Percentiles rank a stretch among this genome's conserved stretches.
These are phyloP conservation scores for Neodontobutis hainanensis DNA, from an alignment of 2,113 vertebrate genomes.

Conservation along the genomic window DNA sequence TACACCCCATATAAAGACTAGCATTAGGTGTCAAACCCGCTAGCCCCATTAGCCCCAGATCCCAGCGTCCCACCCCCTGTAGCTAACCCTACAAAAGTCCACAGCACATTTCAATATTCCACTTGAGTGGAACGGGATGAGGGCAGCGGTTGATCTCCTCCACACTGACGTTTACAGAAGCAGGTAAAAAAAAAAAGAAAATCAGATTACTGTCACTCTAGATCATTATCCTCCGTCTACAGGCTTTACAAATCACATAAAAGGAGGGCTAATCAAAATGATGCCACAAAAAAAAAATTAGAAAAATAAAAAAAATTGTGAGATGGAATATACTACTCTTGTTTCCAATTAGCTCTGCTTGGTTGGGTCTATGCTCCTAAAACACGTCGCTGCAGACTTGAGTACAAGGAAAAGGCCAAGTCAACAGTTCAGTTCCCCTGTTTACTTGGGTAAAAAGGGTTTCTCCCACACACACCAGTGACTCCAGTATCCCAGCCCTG, in stretches of 20 bases:
- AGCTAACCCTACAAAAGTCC: conserved; percentile 58
- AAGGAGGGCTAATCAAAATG: conserved; percentile 58
- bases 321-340: conserved; percentile 43
- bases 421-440: conserved; percentile 40
- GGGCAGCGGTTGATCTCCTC: conserved; percentile 39
- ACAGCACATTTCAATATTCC: conserved; percentile 49
- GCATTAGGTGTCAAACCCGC: conserved; percentile 33
- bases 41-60: conserved; percentile 25
- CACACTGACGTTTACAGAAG: conserved; percentile 51
- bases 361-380: conserved; percentile 49
- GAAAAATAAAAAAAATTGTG: not conserved
- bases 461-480: conserved; percentile 39
- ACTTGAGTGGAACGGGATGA: conserved; percentile 20
- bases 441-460: conserved; percentile 47
- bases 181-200: conserved; percentile 37
- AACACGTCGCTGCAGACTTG: conserved; percentile 47
- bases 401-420: conserved; percentile 40
- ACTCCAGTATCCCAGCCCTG: conserved; percentile 38
- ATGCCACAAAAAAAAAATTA: conserved; percentile 35
- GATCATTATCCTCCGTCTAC: conserved; percentile 70
- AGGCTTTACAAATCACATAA: conserved; percentile 64
- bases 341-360: conserved; percentile 65
- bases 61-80: conserved; percentile 34
- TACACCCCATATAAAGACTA: conserved; percentile 38
- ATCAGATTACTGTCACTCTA: conserved; percentile 71